phyloP scores from a whole-genome alignment of 2,113 vertebrate genomes.

The Shinisaurus crocodilurus region DNA sequence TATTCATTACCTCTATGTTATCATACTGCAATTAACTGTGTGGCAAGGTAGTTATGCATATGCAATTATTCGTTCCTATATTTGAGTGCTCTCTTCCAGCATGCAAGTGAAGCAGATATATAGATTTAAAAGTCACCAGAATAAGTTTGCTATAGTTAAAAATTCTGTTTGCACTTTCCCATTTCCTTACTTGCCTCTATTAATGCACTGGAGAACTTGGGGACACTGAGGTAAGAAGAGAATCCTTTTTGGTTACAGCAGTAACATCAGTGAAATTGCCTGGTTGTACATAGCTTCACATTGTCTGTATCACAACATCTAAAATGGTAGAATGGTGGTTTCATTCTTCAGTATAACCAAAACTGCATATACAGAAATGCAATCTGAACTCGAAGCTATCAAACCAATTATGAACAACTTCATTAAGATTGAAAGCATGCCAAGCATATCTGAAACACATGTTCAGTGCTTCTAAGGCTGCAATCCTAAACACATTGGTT shows the following conservation, averaged over 20 bases:
- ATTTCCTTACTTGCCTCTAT: background rate
- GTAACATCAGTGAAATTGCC: background rate
- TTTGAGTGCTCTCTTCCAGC: conserved; percentile 55
- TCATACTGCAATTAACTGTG: conserved; percentile 78
- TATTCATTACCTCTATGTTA: conserved; percentile 72
- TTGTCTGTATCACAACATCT: background rate
- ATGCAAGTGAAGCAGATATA: conserved; percentile 38
- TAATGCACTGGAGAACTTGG: background rate
- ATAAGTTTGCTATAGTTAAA: background rate
- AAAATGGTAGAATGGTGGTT: background rate
- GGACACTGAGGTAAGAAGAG: background rate
- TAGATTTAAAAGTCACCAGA: conserved; percentile 6
- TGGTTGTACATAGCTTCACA: background rate
- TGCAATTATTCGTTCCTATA: conserved; percentile 64
- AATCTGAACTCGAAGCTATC: background rate
- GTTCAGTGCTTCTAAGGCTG: background rate
- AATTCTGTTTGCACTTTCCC: conserved; percentile 13
- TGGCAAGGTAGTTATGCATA: conserved; percentile 77
- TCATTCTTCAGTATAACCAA: background rate
- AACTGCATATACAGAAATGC: background rate
- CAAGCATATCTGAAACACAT: background rate
- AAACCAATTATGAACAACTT: background rate
- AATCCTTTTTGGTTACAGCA: background rate
- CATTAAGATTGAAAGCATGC: background rate
- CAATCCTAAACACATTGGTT: background rate